Conservation (phyloP, 2,888 invertebrate genomes). For the Phyllotreta striolata region DNA sequence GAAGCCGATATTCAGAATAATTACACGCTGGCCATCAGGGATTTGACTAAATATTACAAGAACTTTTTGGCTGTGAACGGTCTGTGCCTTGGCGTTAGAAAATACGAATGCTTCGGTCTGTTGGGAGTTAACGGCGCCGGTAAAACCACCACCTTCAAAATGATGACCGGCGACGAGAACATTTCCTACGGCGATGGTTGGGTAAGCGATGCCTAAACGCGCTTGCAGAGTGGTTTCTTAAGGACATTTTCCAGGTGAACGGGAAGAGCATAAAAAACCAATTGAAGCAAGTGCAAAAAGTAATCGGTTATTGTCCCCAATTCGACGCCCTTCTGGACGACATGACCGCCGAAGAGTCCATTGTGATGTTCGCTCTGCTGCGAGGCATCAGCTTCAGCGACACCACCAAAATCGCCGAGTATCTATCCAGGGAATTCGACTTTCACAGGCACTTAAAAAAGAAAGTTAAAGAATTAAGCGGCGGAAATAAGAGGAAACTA, state of each 20-base stretch:
- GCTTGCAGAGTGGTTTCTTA: neutral
- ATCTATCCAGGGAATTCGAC: conserved; percentile 60
- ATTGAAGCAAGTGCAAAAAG: conserved; percentile 68
- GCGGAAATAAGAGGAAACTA: conserved; percentile 67
- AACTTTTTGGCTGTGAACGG: conserved; percentile 80
- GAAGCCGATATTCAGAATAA: conserved; percentile 54
- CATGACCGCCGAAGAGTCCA: conserved; percentile 65
- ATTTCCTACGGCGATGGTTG: conserved; percentile 76
- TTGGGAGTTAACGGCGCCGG: conserved; percentile 88
- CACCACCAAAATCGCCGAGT: conserved; percentile 52
- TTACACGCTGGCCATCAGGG: conserved; percentile 68
- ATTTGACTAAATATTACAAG: conserved; percentile 77
- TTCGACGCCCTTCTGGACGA: conserved; percentile 67
- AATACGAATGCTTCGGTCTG: conserved; percentile 82
- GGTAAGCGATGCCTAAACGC: conserved; percentile 57
- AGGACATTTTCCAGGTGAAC: conserved; percentile 28
- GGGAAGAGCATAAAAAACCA: conserved; percentile 60
- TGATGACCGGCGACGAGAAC: conserved; percentile 84
- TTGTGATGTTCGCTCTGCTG: conserved; percentile 64
- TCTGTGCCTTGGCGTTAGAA: conserved; percentile 68
- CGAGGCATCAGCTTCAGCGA: conserved; percentile 60
- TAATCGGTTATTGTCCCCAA: conserved; percentile 67
- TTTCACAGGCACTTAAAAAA: conserved; percentile 61
- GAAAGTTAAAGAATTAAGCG: conserved; percentile 61
- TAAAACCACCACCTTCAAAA: conserved; percentile 88